These are phyloP conservation scores for Telmatochromis brichardi DNA, from an alignment of 2,113 vertebrate species.

Conservation along the genomic window DNA sequence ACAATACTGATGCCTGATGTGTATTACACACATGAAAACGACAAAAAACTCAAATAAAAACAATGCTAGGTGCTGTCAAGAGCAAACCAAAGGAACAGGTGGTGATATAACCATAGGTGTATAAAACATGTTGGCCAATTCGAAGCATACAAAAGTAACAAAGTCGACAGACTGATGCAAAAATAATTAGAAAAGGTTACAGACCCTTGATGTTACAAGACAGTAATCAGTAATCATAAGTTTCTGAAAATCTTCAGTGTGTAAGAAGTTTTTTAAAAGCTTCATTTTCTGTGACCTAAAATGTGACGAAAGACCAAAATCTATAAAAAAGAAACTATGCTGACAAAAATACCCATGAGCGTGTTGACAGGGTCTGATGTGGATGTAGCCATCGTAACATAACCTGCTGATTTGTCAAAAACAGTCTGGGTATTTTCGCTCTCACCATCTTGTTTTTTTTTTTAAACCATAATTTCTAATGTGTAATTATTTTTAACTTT, in stretches of 20 bases:
- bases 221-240: not conserved
- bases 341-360: not conserved
- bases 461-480: not conserved
- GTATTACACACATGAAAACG: not conserved
- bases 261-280: not conserved
- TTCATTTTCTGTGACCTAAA: not conserved
- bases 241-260: not conserved
- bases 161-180: too few species aligned
- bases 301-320: not conserved
- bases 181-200: not conserved
- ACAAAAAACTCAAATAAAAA: not conserved
- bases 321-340: not conserved
- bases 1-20: not conserved
- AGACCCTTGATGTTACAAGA: not conserved
- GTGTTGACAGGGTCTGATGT: not conserved
- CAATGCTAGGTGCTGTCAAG: not conserved
- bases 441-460: not conserved
- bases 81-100: not conserved
- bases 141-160: too few species aligned
- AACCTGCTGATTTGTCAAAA: not conserved
- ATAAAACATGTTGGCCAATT: too few species aligned
- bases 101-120: too few species aligned
- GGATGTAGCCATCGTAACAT: not conserved
- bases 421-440: not conserved
- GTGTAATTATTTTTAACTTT: not conserved